Base-by-base conservation (phyloP, 1,140 invertebrate genomes). In the Hyles euphorbiae region DNA sequence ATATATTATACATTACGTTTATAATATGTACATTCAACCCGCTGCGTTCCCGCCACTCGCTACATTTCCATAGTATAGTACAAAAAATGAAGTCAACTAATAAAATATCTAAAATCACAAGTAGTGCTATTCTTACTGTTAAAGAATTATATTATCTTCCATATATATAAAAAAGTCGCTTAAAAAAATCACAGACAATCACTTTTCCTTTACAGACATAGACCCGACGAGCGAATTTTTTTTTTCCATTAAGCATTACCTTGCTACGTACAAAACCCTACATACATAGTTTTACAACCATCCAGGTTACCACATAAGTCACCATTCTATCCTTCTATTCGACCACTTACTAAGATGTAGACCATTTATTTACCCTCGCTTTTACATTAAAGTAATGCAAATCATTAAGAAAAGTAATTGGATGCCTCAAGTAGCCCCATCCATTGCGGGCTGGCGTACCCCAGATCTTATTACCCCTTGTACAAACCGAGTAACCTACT, bases 111-210 rank as follows among this genome's bases (percentile, higher is more conserved):
- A 88, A 89, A 90, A 90, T 90, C 87, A 89, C 89, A 89, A 85
- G 83, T 89, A 88, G 87, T 90, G 89, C 89, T 90, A 90, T 85
- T 83, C 86, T 89, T 89, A 88, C 80, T 88, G 84, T 89, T 89
- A 88, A 85, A 84, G 80, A 82, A 86, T 89, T 83, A 83, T 73
- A 79, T 79, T 77, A 78, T 81, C 69, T 78, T 83, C 63, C 75
- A 73, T 81, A 83, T 88, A 89, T 88, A 88, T 89, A 88, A 89
- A 89, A 90, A 89, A 88, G 89, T 89, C 86, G 88, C 88, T 89
- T 90, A 89, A 90, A 90, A 88, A 89, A 90, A 90, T 90, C 89
- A 90, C 89, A 90, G 89, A 90, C 88, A 89, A 87, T 88, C 86
- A 89, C 87, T 88, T 90, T 82, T 74, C 78, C 79, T 89, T 87